Base-by-base conservation (phyloP, 1,140 invertebrate genomes). In the Hirudo medicinalis region DNA sequence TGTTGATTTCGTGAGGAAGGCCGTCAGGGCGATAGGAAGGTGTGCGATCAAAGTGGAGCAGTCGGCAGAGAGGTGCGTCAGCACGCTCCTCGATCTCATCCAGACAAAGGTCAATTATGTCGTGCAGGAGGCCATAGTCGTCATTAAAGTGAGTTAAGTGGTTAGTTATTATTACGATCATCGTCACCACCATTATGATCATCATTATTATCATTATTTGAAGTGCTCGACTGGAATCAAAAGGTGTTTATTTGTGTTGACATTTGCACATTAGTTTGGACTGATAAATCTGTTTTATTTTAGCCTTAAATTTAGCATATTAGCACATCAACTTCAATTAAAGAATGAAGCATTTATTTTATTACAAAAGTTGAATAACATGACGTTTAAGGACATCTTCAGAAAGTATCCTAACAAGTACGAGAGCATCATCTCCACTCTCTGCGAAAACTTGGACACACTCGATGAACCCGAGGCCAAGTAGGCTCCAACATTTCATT, bases 81-180 rank as follows among this genome's bases (percentile, higher is more conserved):
- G 93, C 5, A 99, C 97, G 0, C 84, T 99, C 5, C 82, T 99
- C n/a, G 97, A 99, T 82, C 85, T 99, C 5, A 99, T 99, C 79
- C 96, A 99, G 81, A 99, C 97, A 0, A 99, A 99, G 85, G 90
- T 92, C 8, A 99, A 99, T 84, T 99, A 99, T 81, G 97, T 99
- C 29, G 96, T 99, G 0, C 97, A 99, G 84, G 97, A 99, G 81
- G 97, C 97, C 2, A 97, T 99, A 76, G 97, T 99, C 0, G 97
- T 99, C 0, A 99, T 99, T 76, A 99, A 99, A 63, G 73, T 74
- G 19, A 60, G 57, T 32, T n/a, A 49, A 15, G 0, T 49, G 11
- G 11, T 49, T 49, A 49, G 15, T 49, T 49, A 49, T 49, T 49
- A 49, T 49, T 49, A 49, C 11, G 9, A 49, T 49, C 15, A 49